These are phyloP conservation scores for Tragulus kanchil DNA, from an alignment of 2,113 vertebrate species.

Conservation along the genomic window DNA sequence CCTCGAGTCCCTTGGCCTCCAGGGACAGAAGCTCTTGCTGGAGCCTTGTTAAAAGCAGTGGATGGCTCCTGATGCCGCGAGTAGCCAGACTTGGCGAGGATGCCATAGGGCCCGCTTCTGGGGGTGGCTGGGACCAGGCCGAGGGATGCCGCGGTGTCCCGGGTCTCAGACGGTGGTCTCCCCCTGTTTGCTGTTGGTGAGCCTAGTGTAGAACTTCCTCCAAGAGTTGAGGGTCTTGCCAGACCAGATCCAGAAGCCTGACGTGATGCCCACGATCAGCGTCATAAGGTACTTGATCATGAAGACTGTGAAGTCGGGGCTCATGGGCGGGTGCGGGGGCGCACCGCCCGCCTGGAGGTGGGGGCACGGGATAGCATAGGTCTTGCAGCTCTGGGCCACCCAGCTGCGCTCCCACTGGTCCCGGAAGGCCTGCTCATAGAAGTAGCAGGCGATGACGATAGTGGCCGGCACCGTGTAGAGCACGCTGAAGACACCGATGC, in stretches of 20 bases:
- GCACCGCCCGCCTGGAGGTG: slow-evolving; percentile 84
- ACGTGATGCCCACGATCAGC: slow-evolving; percentile 98
- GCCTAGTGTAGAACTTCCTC: slow-evolving; percentile 98
- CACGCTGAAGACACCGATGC: slow-evolving; percentile 97
- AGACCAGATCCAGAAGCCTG: slow-evolving; percentile 99
- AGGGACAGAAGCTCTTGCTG: slow-evolving; percentile 45
- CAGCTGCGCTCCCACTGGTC: slow-evolving; percentile 98
- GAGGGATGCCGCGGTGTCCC: no score
- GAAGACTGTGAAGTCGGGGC: slow-evolving; percentile 98
- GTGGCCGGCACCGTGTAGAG: slow-evolving; percentile 98
- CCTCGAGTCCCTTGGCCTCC: background rate
- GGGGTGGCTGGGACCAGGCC: background rate
- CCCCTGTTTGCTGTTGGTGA: slow-evolving; percentile 96
- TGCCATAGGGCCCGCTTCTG: background rate
- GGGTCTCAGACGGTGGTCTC: slow-evolving; percentile 95
- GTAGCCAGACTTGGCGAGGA: background rate
- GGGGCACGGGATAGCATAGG: slow-evolving; percentile 95
- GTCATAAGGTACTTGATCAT: slow-evolving; percentile 99
- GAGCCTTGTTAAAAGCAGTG: background rate
- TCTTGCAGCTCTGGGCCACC: slow-evolving; percentile 95
- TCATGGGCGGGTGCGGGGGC: slow-evolving; percentile 90
- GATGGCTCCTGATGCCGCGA: background rate
- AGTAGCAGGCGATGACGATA: slow-evolving; percentile 98
- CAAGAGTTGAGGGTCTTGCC: slow-evolving; percentile 98
- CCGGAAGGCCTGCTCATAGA: slow-evolving; percentile 98